Evolutionary conservation across 2,797 vertebrate species (phyloP), one percentile per base, ranked within the genome.

Genomic region (Labroides dimidiatus): DNA sequence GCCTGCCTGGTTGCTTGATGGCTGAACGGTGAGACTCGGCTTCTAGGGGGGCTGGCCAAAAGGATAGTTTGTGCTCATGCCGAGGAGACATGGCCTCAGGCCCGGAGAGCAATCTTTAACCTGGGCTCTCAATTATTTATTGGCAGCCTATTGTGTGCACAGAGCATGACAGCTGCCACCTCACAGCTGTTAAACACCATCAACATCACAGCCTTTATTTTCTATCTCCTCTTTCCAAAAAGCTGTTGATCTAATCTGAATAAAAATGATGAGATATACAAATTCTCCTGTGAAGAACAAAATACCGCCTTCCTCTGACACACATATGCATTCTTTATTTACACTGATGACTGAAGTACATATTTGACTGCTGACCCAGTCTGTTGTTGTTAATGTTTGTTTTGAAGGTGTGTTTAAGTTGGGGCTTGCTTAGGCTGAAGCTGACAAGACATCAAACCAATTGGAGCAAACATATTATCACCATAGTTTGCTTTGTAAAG

Each of bases 111-210:
- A 82, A 81, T 87, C 77, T 78, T 77, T 83, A 85, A 84, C 80
- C 77, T 79, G 53, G 21, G 62, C 71, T 59, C 59, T 89, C 68
- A 88, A 89, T 89, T 68, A 91, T 89, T 84, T 63, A 91, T 78
- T 20, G 60, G 27, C 54, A 8, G 37, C 56, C 80, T 58, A 60
- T 50, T 70, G 52, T 77, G 67, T 77, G 60, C 43, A 72, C 65
- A 73, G 69, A 69, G 73, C 51, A 52, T 71, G 82, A 66, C 85
- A 86, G 63, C 77, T 78, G 58, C 47, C 69, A 79, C 74, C 56
- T 80, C 51, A 48, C 75, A 85, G 81, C 69, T 82, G 80, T 73
- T 64, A 17, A 70, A 9, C 1, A 62, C 60, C 42, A 57, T 70
- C 43, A 78, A 56, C 61, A 61, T n/a, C 21, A 76, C 71, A 73